Evolutionary conservation across 2,113 vertebrate genomes (phyloP), one percentile per base, ranked within the genome.

Genomic region (Eonycteris spelaea): DNA sequence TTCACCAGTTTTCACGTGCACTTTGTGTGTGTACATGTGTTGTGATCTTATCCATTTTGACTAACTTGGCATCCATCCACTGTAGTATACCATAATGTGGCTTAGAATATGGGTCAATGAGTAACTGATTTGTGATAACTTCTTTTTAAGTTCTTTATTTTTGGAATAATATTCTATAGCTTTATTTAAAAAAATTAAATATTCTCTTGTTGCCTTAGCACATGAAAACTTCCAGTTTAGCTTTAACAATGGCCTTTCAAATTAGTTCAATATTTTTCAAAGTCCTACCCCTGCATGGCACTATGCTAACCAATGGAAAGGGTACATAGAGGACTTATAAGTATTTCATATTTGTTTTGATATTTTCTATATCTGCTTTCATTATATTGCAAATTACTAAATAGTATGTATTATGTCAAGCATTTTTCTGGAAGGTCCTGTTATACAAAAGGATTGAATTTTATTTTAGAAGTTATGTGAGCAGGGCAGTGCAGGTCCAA

Each of bases 401-500:
- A 63, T 93, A 7, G 38, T 70, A 38, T 53, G 6, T 8, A 51
- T 26, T 59, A n/a, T 82, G 30, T 53, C 84, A 67, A 85, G 38
- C 10, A 61, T 74, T 53, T 84, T 90, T 33, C n/a, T 86, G 65
- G 26, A 83, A 45, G 30, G 2, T 35, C 11, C 6, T 65, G 5
- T 26, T 79, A 40, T 28, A 22, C 15, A 83, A 65, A 97, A 19
- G 14, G 65, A 48, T 14, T 48, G 19, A 84, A 94, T 33, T 91
- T 80, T 77, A 90, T 87, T 94, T 35, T 82, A n/a, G 18, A 84
- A 73, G 24, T 55, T n/a, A 45, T n/a, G 15, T 80, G 15, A 93
- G 10, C 63, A 84, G 14, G 26, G 14, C 19, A 55, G 4, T 53
- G 7, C 8, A 33, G 26, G 61, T 79, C 6, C 55, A 67, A 86